Evolutionary conservation across 2,797 vertebrate genomes (phyloP).

Genomic region (Gephyroberyx darwinii): DNA sequence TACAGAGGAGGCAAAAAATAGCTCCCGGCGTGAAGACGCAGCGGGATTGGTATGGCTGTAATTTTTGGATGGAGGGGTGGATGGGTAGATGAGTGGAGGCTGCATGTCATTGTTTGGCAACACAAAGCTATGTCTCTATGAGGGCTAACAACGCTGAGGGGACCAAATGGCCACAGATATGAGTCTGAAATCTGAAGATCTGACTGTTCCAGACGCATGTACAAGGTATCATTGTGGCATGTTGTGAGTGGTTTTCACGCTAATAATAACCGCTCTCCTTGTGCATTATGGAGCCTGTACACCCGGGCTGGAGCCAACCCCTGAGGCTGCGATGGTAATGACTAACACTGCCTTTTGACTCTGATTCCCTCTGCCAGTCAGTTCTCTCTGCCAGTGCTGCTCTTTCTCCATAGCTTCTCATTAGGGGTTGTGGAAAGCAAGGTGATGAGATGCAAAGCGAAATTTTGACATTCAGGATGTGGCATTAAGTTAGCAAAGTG

Average conservation of each 20-base stretch:
- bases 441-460: constrained; percentile 58
- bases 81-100: constrained; percentile 39
- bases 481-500: constrained; percentile 38
- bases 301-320: constrained; percentile 41
- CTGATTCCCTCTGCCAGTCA: constrained; percentile 70
- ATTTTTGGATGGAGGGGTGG: constrained; percentile 54
- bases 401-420: constrained; percentile 57
- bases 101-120: constrained; percentile 48
- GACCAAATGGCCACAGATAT: constrained; percentile 15
- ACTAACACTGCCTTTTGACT: constrained; percentile 68
- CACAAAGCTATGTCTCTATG: constrained; percentile 13
- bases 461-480: constrained; percentile 34
- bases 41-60: constrained; percentile 57
- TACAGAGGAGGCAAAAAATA: constrained; percentile 77
- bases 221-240: constrained; percentile 36
- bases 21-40: constrained; percentile 59
- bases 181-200: constrained; percentile 53
- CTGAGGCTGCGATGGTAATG: constrained; percentile 55
- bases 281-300: constrained; percentile 47
- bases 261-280: constrained; percentile 62
- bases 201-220: constrained; percentile 27
- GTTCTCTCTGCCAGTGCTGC: constrained; percentile 36
- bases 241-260: constrained; percentile 41
- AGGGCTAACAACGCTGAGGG: constrained; percentile 26
- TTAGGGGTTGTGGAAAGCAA: constrained; percentile 56